Base-by-base conservation (phyloP, 2,888 invertebrate species). In the Limnephilus auricula region DNA sequence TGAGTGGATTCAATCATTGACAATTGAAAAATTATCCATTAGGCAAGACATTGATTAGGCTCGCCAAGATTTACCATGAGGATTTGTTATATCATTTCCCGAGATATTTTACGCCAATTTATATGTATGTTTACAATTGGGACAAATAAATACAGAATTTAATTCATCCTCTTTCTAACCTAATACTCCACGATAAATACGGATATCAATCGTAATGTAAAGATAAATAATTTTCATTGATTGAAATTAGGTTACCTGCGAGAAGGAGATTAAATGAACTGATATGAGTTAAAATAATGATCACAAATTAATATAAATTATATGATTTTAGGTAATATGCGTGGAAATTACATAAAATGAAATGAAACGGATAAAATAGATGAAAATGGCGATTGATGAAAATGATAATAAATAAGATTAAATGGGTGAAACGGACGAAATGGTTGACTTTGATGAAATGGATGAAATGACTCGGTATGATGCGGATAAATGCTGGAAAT, bases 191-290 rank as follows among this genome's bases (percentile, higher is more conserved):
- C 1, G 0, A 25, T 25, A 65, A 25, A 25, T 2, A 65, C 2
- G 15, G 4, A 65, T 25, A 3, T 65, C 65, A 6, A 0, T 65
- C 6, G 45, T 15, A 15, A 50, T 15, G 9, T 92, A 93, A 80
- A 31, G 80, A n/a, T n/a, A n/a, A n/a, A n/a, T 31, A 31, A 80
- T 31, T 79, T 12, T 31, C 10, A 79, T 31, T 30, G 10, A 4
- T 30, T 80, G 31, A 80, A 80, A 80, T 31, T 31, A 80, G 18
- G 0, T 65, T 5, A 65, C 50, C 2, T 50, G 12, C 13, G 50
- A 9, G 25, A 5, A 25, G 0, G 40, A 40, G 34, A 34, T 34
- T 34, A 34, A 34, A 34, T 34, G 5, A 34, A 34, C 0, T 40
- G 40, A 40, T 12, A 40, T 40, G 40, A 13, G 40, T 40, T 40